Conservation (phyloP, 2,113 vertebrate genomes). For the Callorhinus ursinus region DNA sequence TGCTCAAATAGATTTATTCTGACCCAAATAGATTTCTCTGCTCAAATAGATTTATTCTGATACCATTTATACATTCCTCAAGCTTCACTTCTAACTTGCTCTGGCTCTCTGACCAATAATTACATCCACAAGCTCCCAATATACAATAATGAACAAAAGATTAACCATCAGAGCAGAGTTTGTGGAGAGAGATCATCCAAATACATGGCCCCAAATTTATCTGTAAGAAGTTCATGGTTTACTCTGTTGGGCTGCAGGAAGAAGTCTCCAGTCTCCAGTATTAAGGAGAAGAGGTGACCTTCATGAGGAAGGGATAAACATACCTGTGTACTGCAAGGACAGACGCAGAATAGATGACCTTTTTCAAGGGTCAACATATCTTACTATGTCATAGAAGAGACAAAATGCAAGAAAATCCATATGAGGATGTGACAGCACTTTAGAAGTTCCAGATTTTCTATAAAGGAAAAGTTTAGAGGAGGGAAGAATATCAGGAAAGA, state of each 20-base stretch:
- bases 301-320: background rate
- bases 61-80: background rate
- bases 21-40: background rate
- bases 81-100: background rate
- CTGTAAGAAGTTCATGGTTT: background rate
- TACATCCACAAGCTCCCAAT: background rate
- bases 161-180: background rate
- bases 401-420: background rate
- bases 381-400: background rate
- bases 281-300: background rate
- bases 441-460: background rate
- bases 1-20: background rate
- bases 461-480: rapidly evolving
- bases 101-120: background rate
- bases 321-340: background rate
- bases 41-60: background rate
- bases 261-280: background rate
- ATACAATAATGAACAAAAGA: background rate
- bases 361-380: background rate
- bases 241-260: background rate
- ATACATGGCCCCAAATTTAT: background rate
- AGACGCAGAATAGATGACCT: background rate
- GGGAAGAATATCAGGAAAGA: background rate
- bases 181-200: background rate
- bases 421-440: background rate